Evolutionary conservation across 2,888 invertebrate species (phyloP).

Genomic region (Drosophila tanythrix): DNA sequence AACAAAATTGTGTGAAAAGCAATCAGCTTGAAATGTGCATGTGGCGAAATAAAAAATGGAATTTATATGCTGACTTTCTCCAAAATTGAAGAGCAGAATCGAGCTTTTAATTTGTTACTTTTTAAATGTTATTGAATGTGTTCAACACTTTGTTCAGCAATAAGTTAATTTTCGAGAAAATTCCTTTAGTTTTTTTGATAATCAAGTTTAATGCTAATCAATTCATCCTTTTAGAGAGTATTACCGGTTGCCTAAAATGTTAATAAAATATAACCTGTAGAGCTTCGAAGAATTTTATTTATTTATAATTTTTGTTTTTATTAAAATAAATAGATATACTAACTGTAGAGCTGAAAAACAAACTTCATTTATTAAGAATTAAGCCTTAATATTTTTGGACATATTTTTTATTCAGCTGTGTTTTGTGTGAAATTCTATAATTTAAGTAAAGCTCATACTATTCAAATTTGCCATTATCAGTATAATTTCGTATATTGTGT

Average conservation of each 20-base stretch:
- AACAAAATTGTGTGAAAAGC: constrained; percentile 8
- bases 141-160: background rate
- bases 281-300: background rate
- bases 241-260: background rate
- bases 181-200: too few relatives aligned
- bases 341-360: background rate
- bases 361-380: background rate
- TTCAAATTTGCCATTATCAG: background rate
- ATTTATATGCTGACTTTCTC: background rate
- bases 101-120: background rate
- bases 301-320: background rate
- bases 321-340: background rate
- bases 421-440: background rate
- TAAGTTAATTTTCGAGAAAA: background rate
- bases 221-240: background rate
- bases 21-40: constrained; percentile 3
- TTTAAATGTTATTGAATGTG: background rate
- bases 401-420: background rate
- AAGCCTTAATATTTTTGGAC: background rate
- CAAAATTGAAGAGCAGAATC: background rate
- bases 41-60: constrained; percentile 1
- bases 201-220: background rate
- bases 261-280: background rate
- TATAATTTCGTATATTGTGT: background rate
- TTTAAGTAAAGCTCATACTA: background rate